A percentile compares a stretch with the other conserved stretches of the same genome.
These are phyloP conservation scores for Propithecus coquereli DNA, from an alignment of 2,113 vertebrate genomes.

Conservation along the genomic window DNA sequence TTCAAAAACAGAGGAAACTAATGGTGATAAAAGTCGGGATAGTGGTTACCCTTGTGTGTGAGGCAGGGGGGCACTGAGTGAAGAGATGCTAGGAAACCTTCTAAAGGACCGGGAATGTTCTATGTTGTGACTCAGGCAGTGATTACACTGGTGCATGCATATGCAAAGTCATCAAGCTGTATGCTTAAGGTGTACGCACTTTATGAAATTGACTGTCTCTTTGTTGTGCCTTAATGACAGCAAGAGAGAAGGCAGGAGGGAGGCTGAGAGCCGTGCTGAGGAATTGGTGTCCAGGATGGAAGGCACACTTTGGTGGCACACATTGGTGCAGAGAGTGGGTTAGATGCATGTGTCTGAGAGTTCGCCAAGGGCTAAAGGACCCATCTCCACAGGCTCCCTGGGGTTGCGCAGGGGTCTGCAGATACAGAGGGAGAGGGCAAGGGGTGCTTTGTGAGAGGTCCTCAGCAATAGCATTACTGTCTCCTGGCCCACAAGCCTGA, in stretches of 20 bases:
- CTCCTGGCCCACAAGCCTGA: neutral
- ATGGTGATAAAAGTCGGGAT: neutral
- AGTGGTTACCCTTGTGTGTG: neutral
- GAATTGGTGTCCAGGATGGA: neutral
- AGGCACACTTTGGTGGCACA: neutral
- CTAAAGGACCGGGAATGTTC: neutral
- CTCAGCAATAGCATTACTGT: neutral
- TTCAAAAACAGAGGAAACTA: slow-evolving; percentile 13
- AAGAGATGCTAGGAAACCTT: neutral
- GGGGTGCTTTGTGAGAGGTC: neutral
- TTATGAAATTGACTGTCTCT: neutral
- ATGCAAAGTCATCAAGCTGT: neutral
- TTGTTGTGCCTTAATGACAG: neutral
- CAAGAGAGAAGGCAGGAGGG: neutral
- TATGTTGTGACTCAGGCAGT: neutral
- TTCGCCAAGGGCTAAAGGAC: neutral
- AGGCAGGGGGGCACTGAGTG: neutral
- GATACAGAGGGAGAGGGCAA: neutral
- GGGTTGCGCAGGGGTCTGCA: neutral
- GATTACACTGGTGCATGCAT: neutral
- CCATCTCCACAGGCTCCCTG: neutral
- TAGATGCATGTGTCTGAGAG: neutral
- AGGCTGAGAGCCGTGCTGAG: neutral
- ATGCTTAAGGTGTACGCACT: neutral
- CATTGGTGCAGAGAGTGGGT: neutral